phyloP scores from a whole-genome alignment of 2,888 invertebrate genomes.

The Esperia sulphurella region DNA sequence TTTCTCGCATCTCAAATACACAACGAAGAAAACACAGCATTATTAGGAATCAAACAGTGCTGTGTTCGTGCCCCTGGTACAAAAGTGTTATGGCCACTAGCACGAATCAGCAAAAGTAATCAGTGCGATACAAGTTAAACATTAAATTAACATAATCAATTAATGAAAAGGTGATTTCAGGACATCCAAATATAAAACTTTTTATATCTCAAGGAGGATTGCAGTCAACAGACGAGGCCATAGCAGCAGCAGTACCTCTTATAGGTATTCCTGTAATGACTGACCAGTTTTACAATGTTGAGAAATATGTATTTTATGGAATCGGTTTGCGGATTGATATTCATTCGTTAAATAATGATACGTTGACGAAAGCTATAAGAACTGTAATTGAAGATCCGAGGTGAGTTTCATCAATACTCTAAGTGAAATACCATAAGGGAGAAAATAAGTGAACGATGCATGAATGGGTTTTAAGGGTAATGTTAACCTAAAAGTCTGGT shows the following conservation, averaged over 20 bases:
- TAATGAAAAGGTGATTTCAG: background rate
- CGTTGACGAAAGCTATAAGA: conserved; percentile 16
- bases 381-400: conserved; percentile 7
- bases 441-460: too few species aligned
- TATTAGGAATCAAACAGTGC: background rate
- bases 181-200: conserved; percentile 39
- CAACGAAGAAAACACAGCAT: too few species aligned
- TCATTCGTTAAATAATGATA: conserved; percentile 13
- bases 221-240: conserved; percentile 38
- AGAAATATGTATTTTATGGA: conserved; percentile 8
- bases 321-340: conserved; percentile 24
- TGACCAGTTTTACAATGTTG: conserved; percentile 33
- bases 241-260: conserved; percentile 28
- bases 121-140: too few species aligned
- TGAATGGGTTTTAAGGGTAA: too few species aligned
- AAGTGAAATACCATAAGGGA: too few species aligned
- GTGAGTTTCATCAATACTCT: background rate
- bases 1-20: background rate
- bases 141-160: background rate
- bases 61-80: background rate
- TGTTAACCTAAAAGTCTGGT: too few species aligned
- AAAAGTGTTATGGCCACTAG: too few species aligned
- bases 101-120: too few species aligned
- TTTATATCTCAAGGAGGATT: conserved; percentile 44
- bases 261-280: conserved; percentile 32